phyloP scores from a whole-genome alignment of 2,797 vertebrate genomes.

The Sebastes iracundus region DNA sequence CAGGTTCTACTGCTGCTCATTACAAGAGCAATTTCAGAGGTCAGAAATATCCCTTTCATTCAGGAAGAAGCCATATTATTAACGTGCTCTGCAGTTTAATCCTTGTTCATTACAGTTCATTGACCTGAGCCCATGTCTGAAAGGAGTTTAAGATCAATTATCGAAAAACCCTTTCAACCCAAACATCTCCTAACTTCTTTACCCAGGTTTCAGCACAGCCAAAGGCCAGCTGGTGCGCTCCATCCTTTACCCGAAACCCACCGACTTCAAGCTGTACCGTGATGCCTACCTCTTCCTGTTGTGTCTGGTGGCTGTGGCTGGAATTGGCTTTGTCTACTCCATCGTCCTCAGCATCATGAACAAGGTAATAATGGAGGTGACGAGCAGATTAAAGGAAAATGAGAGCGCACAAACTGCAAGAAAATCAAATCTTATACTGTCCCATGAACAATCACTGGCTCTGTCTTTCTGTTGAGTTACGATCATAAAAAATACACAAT shows the following conservation, averaged over 20 bases:
- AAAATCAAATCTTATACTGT: neutral
- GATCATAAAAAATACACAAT: neutral
- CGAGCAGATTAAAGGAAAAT: neutral
- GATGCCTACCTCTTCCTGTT: slow-evolving; percentile 97
- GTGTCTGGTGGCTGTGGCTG: slow-evolving; percentile 94
- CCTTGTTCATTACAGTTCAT: neutral
- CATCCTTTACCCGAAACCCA: slow-evolving; percentile 97
- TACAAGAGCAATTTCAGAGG: neutral
- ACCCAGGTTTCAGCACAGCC: slow-evolving; percentile 93
- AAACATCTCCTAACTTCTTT: neutral
- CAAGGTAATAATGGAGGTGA: slow-evolving; percentile 77
- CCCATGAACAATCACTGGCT: neutral
- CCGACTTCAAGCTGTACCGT: slow-evolving; percentile 97
- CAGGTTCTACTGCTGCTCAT: neutral
- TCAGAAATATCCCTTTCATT: neutral
- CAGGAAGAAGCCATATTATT: neutral
- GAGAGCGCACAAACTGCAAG: neutral
- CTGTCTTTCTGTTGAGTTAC: neutral
- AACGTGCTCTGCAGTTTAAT: neutral
- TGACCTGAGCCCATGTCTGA: neutral
- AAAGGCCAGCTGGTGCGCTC: slow-evolving; percentile 98
- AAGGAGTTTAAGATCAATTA: neutral
- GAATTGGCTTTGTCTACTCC: slow-evolving; percentile 94
- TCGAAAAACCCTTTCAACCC: neutral
- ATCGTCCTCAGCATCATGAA: slow-evolving; percentile 91